phyloP scores from a whole-genome alignment of 1,140 invertebrate genomes.

The Megathymus violae region DNA sequence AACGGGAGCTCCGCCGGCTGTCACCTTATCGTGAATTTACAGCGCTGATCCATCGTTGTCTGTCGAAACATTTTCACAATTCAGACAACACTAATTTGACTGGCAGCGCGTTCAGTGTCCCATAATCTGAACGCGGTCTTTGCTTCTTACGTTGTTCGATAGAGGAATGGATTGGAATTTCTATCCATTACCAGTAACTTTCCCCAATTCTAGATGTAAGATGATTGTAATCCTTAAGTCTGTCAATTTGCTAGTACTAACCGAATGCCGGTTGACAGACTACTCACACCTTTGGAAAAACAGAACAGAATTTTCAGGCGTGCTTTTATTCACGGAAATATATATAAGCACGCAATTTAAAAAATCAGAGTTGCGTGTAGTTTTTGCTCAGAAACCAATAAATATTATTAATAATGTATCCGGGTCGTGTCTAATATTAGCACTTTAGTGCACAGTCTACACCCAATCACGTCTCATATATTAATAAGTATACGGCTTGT shows the following conservation, averaged over 20 bases:
- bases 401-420: no score
- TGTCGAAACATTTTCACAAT: neutral
- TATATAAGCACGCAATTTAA: no score
- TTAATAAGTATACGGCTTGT: neutral
- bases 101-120: neutral
- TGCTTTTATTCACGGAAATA: no score
- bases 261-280: no score
- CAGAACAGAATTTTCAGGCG: no score
- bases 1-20: constrained; percentile 4
- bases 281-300: no score
- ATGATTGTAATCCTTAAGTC: no score
- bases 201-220: neutral
- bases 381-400: no score
- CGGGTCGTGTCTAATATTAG: neutral
- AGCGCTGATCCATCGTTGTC: constrained; percentile 3
- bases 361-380: no score
- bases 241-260: no score
- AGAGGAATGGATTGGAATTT: neutral
- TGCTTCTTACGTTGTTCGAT: neutral
- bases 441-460: neutral
- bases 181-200: neutral
- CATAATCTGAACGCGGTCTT: neutral
- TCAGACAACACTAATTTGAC: constrained; percentile 4
- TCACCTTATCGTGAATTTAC: constrained; percentile 19
- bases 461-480: neutral